These are phyloP conservation scores for Galerucella calmariensis DNA, from an alignment of 2,888 invertebrate genomes.

Conservation along the genomic window DNA sequence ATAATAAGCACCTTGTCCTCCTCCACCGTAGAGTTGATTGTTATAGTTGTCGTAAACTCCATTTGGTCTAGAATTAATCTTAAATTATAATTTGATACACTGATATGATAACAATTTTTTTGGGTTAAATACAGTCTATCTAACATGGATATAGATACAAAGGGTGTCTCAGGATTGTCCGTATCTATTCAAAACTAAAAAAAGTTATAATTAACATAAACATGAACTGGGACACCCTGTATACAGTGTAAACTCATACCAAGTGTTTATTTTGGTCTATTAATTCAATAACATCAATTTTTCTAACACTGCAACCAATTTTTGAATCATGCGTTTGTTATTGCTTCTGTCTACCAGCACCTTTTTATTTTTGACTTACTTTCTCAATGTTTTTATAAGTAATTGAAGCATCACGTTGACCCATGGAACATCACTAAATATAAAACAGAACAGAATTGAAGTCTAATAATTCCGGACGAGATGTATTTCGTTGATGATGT, in stretches of 20 bases:
- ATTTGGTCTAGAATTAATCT: constrained; percentile 50
- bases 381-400: constrained; percentile 23
- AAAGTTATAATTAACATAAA: too few species aligned
- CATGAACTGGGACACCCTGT: too few species aligned
- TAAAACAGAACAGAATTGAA: constrained; percentile 9
- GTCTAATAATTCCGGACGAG: neutral
- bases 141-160: neutral
- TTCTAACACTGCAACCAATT: neutral
- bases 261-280: too few species aligned
- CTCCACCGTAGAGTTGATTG: constrained; percentile 49
- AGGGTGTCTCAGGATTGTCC: too few species aligned
- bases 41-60: constrained; percentile 49
- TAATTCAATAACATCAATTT: neutral
- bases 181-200: too few species aligned
- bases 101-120: neutral
- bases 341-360: constrained; percentile 23
- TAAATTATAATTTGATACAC: neutral
- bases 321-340: neutral
- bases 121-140: neutral
- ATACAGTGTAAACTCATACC: too few species aligned
- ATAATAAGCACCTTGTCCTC: constrained; percentile 40
- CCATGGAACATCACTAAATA: constrained; percentile 28
- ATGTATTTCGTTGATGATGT: neutral
- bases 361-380: constrained; percentile 12
- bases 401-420: constrained; percentile 19